phyloP scores from a whole-genome alignment of 2,113 vertebrate species.

The Butorides virescens region DNA sequence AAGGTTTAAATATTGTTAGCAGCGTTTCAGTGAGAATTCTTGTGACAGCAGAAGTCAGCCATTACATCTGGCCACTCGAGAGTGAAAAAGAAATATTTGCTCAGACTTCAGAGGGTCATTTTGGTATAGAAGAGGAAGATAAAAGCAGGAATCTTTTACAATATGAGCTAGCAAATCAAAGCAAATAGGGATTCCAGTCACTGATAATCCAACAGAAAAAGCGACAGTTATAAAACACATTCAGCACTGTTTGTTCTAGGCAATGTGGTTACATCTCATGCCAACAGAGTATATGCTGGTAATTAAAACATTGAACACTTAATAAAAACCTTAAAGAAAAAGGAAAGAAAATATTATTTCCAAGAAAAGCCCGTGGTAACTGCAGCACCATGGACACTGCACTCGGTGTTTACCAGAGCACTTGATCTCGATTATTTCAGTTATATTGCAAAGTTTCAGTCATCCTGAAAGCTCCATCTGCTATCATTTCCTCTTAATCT shows the following conservation, averaged over 20 bases:
- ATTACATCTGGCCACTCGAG: background rate
- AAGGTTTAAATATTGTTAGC: background rate
- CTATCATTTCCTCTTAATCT: background rate
- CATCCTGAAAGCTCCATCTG: background rate
- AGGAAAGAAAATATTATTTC: background rate
- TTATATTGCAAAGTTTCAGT: background rate
- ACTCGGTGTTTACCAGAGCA: background rate
- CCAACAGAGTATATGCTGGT: background rate
- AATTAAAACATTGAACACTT: background rate
- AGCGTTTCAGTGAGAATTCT: conserved; percentile 5
- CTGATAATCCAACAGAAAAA: conserved; percentile 7
- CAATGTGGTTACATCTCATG: background rate
- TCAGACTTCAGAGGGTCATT: conserved; percentile 33
- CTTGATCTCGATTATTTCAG: background rate
- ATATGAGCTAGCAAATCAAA: conserved; percentile 18
- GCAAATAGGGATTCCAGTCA: conserved; percentile 7
- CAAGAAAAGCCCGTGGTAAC: background rate
- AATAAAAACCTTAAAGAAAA: background rate
- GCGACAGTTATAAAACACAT: background rate
- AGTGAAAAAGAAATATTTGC: conserved; percentile 44
- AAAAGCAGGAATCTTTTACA: conserved; percentile 44
- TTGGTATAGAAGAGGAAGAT: conserved; percentile 17
- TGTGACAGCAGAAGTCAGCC: background rate
- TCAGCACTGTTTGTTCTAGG: background rate
- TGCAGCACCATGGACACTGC: conserved; percentile 10